phyloP scores from a whole-genome alignment of 2,797 vertebrate species.

The Lates japonicus region DNA sequence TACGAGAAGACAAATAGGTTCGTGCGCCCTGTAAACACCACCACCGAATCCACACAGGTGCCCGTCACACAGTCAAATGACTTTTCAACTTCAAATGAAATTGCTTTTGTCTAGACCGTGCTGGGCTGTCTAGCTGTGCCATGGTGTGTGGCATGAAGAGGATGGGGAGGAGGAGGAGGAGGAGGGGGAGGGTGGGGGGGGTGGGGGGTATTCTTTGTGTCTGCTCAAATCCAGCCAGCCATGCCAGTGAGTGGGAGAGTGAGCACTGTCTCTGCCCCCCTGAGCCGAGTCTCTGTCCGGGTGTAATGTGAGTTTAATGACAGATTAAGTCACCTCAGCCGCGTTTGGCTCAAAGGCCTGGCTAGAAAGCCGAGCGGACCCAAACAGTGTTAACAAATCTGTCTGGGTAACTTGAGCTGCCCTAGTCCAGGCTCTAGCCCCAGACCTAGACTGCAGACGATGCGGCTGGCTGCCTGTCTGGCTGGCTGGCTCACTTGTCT shows the following conservation, averaged over 20 bases:
- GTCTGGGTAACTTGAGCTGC: slow-evolving; percentile 88
- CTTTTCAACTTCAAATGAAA: slow-evolving; percentile 82
- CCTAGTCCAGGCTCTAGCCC: slow-evolving; percentile 77
- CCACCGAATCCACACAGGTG: slow-evolving; percentile 56
- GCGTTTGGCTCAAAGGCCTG: slow-evolving; percentile 83
- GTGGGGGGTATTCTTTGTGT: slow-evolving; percentile 77
- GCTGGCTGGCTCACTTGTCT: slow-evolving; percentile 70
- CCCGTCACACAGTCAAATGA: slow-evolving; percentile 77
- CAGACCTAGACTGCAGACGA: slow-evolving; percentile 82
- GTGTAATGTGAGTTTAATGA: slow-evolving; percentile 89
- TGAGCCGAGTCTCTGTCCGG: slow-evolving; percentile 83
- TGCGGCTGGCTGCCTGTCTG: slow-evolving; percentile 82
- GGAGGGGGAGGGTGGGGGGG: slow-evolving; percentile 24
- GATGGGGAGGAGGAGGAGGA: slow-evolving; percentile 61
- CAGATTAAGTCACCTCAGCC: slow-evolving; percentile 89
- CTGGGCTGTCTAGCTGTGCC: slow-evolving; percentile 82
- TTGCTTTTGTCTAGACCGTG: slow-evolving; percentile 83
- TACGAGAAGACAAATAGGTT: slow-evolving; percentile 34
- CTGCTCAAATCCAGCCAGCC: slow-evolving; percentile 82
- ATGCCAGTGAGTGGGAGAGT: slow-evolving; percentile 83
- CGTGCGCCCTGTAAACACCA: slow-evolving; percentile 37
- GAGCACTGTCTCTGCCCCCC: slow-evolving; percentile 80
- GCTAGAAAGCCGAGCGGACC: slow-evolving; percentile 84
- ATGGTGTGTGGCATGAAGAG: slow-evolving; percentile 84
- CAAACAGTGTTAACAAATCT: slow-evolving; percentile 91